phyloP scores from a whole-genome alignment of 2,113 vertebrate genomes.

The Perca schrenkii region DNA sequence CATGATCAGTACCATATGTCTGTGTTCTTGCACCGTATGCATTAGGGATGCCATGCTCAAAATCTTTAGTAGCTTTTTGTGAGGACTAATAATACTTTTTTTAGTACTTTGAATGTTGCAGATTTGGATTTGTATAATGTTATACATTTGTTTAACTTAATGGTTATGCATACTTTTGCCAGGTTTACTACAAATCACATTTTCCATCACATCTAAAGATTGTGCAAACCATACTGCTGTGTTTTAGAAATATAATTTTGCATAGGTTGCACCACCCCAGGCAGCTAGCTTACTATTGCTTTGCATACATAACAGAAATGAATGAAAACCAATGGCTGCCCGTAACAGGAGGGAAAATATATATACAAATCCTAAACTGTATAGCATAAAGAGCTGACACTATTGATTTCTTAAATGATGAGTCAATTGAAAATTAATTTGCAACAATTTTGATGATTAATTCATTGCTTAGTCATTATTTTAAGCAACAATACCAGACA shows the following conservation, averaged over 20 bases:
- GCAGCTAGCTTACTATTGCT: neutral
- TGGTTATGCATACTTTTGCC: neutral
- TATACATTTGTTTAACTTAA: neutral
- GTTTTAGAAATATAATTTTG: neutral
- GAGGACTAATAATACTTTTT: too few species aligned
- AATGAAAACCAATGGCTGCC: neutral
- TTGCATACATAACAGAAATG: neutral
- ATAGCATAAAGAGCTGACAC: neutral
- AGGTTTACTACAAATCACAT: neutral
- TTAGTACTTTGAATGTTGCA: neutral
- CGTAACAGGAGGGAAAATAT: neutral
- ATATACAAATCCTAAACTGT: neutral
- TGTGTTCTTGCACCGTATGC: conserved; percentile 32
- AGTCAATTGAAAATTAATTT: neutral
- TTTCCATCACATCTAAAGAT: neutral
- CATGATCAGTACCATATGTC: conserved; percentile 75
- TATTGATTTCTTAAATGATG: too few species aligned
- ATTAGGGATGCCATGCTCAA: neutral
- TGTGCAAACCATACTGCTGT: neutral
- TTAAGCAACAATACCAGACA: neutral
- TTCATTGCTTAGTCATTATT: too few species aligned
- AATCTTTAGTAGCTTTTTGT: neutral
- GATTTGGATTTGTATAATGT: neutral
- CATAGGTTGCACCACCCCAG: neutral
- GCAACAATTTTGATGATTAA: neutral